These are phyloP conservation scores for Percina caprodes DNA, from an alignment of 2,113 vertebrate genomes.

Conservation along the genomic window DNA sequence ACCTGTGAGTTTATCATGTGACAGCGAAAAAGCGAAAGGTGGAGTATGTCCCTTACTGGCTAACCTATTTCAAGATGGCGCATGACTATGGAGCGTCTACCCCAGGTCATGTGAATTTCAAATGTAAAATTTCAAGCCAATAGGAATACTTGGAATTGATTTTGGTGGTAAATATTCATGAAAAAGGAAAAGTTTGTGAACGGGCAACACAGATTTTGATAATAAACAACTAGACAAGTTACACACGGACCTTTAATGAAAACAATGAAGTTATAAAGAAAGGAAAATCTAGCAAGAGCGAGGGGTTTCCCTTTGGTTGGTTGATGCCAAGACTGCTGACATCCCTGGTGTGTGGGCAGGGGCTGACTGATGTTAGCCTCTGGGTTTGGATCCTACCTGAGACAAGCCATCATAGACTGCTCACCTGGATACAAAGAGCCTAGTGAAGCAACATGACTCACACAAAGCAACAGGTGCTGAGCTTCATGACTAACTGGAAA, in stretches of 20 bases:
- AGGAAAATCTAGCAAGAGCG: neutral
- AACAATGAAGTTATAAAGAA: neutral
- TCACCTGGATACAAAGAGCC: slow-evolving; percentile 38
- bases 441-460: slow-evolving; percentile 32
- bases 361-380: slow-evolving; percentile 25
- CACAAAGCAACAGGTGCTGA: slow-evolving; percentile 10
- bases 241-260: neutral
- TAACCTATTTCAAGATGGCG: no score
- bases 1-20: no score
- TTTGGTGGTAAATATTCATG: no score
- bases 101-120: no score
- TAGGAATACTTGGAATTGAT: no score
- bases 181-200: no score
- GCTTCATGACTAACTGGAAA: slow-evolving; percentile 18
- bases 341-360: neutral
- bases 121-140: no score
- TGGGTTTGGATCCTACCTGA: slow-evolving; percentile 3
- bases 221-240: no score
- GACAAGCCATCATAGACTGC: neutral
- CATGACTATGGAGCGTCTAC: no score
- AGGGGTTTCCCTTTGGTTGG: neutral
- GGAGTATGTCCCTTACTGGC: no score
- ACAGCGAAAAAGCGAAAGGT: no score
- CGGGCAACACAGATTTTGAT: no score
- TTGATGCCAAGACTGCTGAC: slow-evolving; percentile 8